phyloP scores from a whole-genome alignment of 2,888 invertebrate genomes.

The Carpatolechia fugitivella region DNA sequence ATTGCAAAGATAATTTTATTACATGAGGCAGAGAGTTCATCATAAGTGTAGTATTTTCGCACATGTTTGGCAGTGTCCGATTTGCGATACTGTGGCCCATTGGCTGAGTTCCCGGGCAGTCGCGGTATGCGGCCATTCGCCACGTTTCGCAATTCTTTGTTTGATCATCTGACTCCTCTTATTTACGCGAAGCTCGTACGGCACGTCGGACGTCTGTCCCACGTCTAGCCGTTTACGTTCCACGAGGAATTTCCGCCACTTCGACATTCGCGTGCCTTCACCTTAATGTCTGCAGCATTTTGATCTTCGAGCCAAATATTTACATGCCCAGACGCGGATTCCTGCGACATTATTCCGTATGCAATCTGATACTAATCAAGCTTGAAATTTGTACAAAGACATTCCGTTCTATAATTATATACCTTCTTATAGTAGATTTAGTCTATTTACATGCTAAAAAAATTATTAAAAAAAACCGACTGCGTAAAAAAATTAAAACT shows the following conservation, averaged over 20 bases:
- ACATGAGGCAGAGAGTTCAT: neutral
- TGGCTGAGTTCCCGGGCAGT: conserved; percentile 65
- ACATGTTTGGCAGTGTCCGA: conserved; percentile 41
- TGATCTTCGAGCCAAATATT: conserved; percentile 57
- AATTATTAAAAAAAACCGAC: no score
- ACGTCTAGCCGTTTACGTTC: conserved; percentile 69
- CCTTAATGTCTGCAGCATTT: conserved; percentile 57
- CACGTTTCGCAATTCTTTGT: conserved; percentile 71
- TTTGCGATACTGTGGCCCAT: conserved; percentile 52
- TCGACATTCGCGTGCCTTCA: conserved; percentile 60
- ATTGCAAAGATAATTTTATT: neutral
- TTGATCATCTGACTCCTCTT: conserved; percentile 59
- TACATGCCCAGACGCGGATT: conserved; percentile 49
- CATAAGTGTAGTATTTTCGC: conserved; percentile 48
- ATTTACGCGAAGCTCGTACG: conserved; percentile 54
- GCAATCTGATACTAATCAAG: neutral
- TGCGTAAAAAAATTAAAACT: no score
- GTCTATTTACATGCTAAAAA: no score
- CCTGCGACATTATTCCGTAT: conserved; percentile 24
- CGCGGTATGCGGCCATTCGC: conserved; percentile 59
- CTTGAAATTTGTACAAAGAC: conserved; percentile 1
- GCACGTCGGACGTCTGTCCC: conserved; percentile 63
- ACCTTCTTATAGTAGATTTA: no score
- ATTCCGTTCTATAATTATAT: neutral
- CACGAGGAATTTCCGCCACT: conserved; percentile 63